These are phyloP conservation scores for Drosophila melanica DNA, from an alignment of 1,140 invertebrate genomes.

Conservation along the genomic window DNA sequence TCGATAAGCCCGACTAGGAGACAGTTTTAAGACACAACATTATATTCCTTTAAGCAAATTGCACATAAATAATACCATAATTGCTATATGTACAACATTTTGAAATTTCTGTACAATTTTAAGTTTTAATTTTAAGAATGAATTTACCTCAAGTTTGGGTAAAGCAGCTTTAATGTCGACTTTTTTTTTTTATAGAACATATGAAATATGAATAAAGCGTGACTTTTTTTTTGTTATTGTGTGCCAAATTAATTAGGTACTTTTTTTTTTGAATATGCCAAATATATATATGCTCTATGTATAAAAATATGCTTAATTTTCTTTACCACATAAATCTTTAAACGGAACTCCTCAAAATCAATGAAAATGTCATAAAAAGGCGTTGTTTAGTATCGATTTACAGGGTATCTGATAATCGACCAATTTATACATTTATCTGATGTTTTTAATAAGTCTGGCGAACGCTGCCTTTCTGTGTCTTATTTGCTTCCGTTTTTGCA, in stretches of 20 bases:
- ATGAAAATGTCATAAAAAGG: too few species aligned
- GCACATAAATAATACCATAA: background rate
- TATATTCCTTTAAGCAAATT: constrained; percentile 2
- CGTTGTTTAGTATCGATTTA: too few species aligned
- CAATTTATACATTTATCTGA: background rate
- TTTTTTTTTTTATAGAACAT: constrained; percentile 7
- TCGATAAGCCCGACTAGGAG: constrained; percentile 58
- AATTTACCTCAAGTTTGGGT: background rate
- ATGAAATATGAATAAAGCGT: constrained; percentile 9
- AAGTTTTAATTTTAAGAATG: background rate
- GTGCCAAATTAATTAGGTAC: constrained; percentile 30
- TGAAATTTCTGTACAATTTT: background rate
- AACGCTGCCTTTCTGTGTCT: background rate
- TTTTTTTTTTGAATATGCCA: background rate
- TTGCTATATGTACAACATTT: background rate
- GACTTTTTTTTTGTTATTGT: background rate
- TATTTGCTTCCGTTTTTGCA: too few species aligned
- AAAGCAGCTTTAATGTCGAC: background rate
- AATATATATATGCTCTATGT: background rate
- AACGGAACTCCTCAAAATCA: too few species aligned
- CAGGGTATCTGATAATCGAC: background rate
- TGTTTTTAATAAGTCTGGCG: background rate
- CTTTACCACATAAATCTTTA: too few species aligned
- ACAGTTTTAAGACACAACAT: background rate
- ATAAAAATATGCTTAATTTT: background rate